These are phyloP conservation scores for Drosophila bocki DNA, from an alignment of 1,140 invertebrate species.

Conservation along the genomic window DNA sequence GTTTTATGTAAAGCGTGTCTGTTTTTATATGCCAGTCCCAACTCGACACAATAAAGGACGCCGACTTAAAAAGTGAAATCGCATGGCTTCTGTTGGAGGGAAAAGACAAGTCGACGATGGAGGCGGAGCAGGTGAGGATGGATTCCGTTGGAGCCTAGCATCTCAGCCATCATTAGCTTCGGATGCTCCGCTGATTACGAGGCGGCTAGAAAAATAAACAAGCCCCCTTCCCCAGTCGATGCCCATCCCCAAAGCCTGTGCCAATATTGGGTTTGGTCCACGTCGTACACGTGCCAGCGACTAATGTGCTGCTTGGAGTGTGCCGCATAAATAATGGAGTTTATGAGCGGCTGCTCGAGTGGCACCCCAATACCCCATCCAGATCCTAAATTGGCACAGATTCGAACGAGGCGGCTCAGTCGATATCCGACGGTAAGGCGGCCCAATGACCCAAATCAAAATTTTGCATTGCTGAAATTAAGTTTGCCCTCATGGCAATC, in stretches of 20 bases:
- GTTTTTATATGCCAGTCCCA: constrained; percentile 40
- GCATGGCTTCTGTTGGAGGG: constrained; percentile 8
- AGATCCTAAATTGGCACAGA: constrained; percentile 43
- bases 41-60: constrained; percentile 37
- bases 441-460: constrained; percentile 46
- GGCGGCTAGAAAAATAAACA: constrained; percentile 43
- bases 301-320: constrained; percentile 59
- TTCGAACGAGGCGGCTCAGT: not conserved
- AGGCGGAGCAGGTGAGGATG: constrained; percentile 33
- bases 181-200: constrained; percentile 57
- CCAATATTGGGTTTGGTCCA: constrained; percentile 50
- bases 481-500: constrained; percentile 30
- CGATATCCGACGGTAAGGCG: constrained; percentile 19
- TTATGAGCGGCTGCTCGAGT: constrained; percentile 38
- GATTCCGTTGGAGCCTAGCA: constrained; percentile 8
- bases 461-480: constrained; percentile 41
- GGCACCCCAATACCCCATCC: constrained; percentile 11
- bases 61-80: constrained; percentile 40
- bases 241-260: not conserved
- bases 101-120: not conserved
- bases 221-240: not conserved
- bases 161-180: constrained; percentile 51
- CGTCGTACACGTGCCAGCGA: constrained; percentile 55
- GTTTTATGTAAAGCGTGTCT: constrained; percentile 70
- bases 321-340: constrained; percentile 69